phyloP scores from a whole-genome alignment of 2,888 invertebrate genomes.

The Cremastinae sp. region DNA sequence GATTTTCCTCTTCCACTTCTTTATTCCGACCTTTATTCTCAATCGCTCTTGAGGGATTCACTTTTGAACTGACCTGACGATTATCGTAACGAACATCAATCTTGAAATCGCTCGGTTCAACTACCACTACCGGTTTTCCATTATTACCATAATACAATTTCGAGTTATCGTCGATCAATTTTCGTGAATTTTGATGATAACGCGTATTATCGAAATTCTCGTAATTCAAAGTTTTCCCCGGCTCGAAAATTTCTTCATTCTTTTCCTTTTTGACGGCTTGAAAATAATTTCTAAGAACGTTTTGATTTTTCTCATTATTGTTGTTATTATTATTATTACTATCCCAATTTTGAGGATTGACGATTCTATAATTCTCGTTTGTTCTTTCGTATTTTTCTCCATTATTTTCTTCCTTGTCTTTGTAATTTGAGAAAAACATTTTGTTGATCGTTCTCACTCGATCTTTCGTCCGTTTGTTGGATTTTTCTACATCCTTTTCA shows the following conservation, averaged over 20 bases:
- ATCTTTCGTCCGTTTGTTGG: slow-evolving; percentile 53
- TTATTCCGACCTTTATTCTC: slow-evolving; percentile 33
- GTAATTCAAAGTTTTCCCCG: slow-evolving; percentile 65
- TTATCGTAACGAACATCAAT: slow-evolving; percentile 63
- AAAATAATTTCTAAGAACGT: too few species aligned
- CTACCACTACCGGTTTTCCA: slow-evolving; percentile 70
- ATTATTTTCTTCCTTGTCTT: slow-evolving; percentile 35
- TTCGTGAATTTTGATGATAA: slow-evolving; percentile 37
- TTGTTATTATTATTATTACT: too few species aligned
- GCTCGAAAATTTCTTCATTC: slow-evolving; percentile 60
- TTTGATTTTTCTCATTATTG: too few species aligned
- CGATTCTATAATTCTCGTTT: slow-evolving; percentile 42
- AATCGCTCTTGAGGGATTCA: slow-evolving; percentile 46
- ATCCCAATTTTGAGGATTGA: slow-evolving; percentile 15
- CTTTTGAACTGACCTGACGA: slow-evolving; percentile 49
- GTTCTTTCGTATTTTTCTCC: slow-evolving; percentile 52
- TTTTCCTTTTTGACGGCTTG: slow-evolving; percentile 58
- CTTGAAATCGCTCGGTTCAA: slow-evolving; percentile 68
- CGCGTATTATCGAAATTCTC: slow-evolving; percentile 48
- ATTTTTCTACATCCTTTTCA: slow-evolving; percentile 23
- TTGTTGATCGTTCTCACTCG: slow-evolving; percentile 66
- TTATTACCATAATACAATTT: slow-evolving; percentile 23
- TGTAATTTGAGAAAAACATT: slow-evolving; percentile 66
- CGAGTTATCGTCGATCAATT: slow-evolving; percentile 38
- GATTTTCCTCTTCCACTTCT: slow-evolving; percentile 11